Evolutionary conservation across 2,797 vertebrate species (phyloP).

Genomic region (Echiichthys vipera): DNA sequence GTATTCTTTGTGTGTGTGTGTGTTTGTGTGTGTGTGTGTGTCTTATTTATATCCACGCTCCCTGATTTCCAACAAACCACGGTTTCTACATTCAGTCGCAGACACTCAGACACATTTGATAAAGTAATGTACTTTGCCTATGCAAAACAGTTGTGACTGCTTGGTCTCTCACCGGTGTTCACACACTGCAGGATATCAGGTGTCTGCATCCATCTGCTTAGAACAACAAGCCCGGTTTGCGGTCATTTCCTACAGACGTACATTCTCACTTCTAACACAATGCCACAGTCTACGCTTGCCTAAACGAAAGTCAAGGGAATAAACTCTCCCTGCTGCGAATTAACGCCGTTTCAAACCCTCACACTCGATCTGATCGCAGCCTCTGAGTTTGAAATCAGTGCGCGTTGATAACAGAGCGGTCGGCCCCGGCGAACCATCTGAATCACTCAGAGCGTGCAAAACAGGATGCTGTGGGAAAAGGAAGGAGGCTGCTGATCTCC

Average conservation of each 20-base stretch:
- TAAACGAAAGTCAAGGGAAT: too few relatives aligned
- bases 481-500: slow-evolving; percentile 29
- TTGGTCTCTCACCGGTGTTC: slow-evolving; percentile 34
- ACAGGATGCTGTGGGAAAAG: slow-evolving; percentile 30
- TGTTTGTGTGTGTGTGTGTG: neutral
- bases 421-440: neutral
- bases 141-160: neutral
- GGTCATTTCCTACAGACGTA: slow-evolving; percentile 37
- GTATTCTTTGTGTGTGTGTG: too few relatives aligned
- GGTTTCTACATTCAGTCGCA: too few relatives aligned
- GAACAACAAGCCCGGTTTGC: slow-evolving; percentile 45
- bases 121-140: neutral
- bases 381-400: neutral
- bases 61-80: neutral
- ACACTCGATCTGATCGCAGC: neutral
- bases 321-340: too few relatives aligned
- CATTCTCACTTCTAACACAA: slow-evolving; percentile 25
- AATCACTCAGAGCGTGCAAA: neutral
- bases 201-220: slow-evolving; percentile 55
- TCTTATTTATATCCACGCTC: neutral
- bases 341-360: neutral
- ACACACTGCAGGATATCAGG: slow-evolving; percentile 51
- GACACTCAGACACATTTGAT: neutral
- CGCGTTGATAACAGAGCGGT: neutral
- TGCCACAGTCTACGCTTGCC: too few relatives aligned